These are phyloP conservation scores for Aporophyla lueneburgensis DNA, from an alignment of 2,888 invertebrate species.

Conservation along the genomic window DNA sequence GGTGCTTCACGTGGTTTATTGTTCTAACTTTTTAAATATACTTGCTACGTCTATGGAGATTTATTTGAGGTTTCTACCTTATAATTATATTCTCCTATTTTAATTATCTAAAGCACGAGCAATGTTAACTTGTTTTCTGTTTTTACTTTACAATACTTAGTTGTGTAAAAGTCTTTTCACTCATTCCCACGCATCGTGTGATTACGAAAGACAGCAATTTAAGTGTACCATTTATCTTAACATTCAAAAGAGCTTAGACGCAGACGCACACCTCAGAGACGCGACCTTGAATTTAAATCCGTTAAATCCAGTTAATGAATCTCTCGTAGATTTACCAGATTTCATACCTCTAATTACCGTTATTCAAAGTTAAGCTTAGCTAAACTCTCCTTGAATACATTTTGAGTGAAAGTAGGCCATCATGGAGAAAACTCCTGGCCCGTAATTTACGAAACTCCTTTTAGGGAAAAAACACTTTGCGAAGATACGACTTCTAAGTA, in stretches of 20 bases:
- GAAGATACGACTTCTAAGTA: constrained; percentile 32
- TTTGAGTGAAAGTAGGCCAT: constrained; percentile 41
- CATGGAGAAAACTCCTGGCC: constrained; percentile 17
- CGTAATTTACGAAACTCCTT: constrained; percentile 35
- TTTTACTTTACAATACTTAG: not conserved
- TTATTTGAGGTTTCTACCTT: not conserved
- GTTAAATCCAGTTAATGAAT: constrained; percentile 51
- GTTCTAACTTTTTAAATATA: not conserved
- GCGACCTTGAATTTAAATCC: constrained; percentile 45
- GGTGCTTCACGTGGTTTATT: constrained; percentile 7
- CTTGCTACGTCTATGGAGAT: too few relatives aligned
- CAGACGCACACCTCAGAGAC: constrained; percentile 15
- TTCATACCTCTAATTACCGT: constrained; percentile 49
- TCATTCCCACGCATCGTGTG: not conserved
- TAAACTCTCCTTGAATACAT: constrained; percentile 50
- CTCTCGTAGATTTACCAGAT: constrained; percentile 43
- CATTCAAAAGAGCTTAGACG: constrained; percentile 29
- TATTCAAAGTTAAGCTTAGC: constrained; percentile 52
- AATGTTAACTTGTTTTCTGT: not conserved
- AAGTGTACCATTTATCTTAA: not conserved
- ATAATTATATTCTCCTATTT: not conserved
- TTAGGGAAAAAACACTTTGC: constrained; percentile 38
- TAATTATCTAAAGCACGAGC: not conserved
- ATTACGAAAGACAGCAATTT: not conserved
- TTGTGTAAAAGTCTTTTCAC: not conserved